These are phyloP conservation scores for Congeria kusceri DNA, from an alignment of 2,888 invertebrate genomes.

Conservation along the genomic window DNA sequence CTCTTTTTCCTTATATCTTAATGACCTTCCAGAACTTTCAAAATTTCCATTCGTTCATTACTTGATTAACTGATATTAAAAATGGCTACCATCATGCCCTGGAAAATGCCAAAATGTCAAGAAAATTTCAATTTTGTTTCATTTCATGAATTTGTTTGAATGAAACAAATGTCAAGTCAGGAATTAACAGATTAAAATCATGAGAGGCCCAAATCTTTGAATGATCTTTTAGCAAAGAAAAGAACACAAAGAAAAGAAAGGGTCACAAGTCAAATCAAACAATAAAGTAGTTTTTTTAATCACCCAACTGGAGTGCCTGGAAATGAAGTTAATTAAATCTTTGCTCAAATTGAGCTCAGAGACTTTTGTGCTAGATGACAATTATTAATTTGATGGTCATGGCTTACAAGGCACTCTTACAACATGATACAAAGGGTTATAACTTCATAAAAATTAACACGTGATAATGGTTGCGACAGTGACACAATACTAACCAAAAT, in stretches of 20 bases:
- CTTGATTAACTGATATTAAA: no score
- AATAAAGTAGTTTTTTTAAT: neutral
- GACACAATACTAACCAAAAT: no score
- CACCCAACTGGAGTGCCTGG: neutral
- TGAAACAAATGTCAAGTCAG: conserved; percentile 26
- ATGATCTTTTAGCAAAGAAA: conserved; percentile 20
- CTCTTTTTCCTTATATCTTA: no score
- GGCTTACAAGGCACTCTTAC: conserved; percentile 5
- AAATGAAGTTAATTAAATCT: conserved; percentile 9
- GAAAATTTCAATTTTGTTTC: conserved; percentile 2
- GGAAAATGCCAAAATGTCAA: conserved; percentile 7
- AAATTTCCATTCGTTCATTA: no score
- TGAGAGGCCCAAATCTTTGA: conserved; percentile 29
- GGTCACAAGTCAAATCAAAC: neutral
- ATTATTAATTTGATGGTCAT: conserved; percentile 27
- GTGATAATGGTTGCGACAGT: no score
- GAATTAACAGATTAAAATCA: conserved; percentile 47
- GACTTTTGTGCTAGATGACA: conserved; percentile 13
- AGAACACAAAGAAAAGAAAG: conserved; percentile 21
- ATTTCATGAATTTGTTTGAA: neutral
- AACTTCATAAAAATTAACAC: neutral
- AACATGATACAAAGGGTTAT: neutral
- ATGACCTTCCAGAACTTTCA: no score
- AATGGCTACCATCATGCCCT: neutral
- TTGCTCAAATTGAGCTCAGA: neutral